phyloP scores from a whole-genome alignment of 2,113 vertebrate species.

The Urocitellus parryii region DNA sequence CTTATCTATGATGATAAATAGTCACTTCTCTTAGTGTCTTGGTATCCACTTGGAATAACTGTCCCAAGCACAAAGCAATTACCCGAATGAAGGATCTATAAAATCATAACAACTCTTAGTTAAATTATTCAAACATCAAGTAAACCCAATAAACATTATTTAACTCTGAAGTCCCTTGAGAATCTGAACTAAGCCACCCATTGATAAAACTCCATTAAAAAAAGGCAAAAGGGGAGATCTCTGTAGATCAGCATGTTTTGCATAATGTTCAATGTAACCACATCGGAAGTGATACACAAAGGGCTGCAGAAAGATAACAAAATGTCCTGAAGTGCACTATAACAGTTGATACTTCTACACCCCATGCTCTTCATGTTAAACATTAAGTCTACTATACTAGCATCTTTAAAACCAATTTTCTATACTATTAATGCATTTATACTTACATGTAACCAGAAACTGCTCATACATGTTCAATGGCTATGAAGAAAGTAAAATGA shows the following conservation, averaged over 20 bases:
- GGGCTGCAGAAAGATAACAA: not conserved
- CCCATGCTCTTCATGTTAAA: not conserved
- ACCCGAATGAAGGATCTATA: not conserved
- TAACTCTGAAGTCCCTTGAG: not conserved
- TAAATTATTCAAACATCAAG: not conserved
- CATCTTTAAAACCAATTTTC: not conserved
- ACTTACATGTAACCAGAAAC: not conserved
- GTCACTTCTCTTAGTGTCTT: not conserved
- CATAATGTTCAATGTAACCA: not conserved
- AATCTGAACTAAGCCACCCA: not conserved
- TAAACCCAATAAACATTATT: not conserved
- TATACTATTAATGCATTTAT: not conserved
- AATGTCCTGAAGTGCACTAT: not conserved
- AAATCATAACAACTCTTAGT: not conserved
- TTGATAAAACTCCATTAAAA: not conserved
- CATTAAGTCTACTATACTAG: not conserved
- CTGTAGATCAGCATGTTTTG: not conserved
- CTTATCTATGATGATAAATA: not conserved
- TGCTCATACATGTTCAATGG: not conserved
- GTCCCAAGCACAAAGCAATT: not conserved
- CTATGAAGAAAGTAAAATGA: too few relatives aligned
- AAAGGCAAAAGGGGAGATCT: not conserved
- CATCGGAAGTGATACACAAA: not conserved
- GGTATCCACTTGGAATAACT: not conserved
- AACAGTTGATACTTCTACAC: not conserved